A percentile compares a stretch with the other conserved stretches of the same genome.
Conservation (phyloP, 2,113 vertebrate species). For the Eulemur macaco region DNA sequence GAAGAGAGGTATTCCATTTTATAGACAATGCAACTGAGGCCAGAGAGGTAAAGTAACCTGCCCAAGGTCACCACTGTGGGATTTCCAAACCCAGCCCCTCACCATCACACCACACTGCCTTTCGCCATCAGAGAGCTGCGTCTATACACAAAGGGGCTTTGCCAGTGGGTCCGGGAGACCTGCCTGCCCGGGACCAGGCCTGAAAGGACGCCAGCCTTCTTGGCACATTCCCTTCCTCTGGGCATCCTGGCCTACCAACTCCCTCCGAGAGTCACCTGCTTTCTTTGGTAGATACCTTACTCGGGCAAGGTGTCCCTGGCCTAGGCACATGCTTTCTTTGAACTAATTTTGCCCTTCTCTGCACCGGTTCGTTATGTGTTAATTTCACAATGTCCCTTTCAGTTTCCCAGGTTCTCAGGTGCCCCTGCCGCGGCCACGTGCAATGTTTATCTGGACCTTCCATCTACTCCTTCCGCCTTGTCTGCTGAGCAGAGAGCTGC, state of each 20-base stretch:
- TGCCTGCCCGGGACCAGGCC: neutral
- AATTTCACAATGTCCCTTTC: neutral
- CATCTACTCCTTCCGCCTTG: neutral
- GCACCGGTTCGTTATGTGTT: neutral
- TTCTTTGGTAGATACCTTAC: neutral
- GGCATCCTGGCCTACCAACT: neutral
- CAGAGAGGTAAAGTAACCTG: neutral
- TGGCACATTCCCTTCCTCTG: neutral
- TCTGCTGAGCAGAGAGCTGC: neutral
- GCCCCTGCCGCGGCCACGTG: neutral
- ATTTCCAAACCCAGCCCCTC: neutral
- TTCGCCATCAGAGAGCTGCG: rapidly evolving
- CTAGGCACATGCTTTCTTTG: rapidly evolving
- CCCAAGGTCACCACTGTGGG: neutral
- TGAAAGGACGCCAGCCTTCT: neutral
- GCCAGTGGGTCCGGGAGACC: neutral
- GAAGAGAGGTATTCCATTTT: neutral
- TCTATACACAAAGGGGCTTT: neutral
- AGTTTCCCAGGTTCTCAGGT: neutral
- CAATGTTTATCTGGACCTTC: neutral
- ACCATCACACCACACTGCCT: neutral
- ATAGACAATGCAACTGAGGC: neutral
- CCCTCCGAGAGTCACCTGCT: neutral
- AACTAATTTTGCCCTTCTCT: neutral
- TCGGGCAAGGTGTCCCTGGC: neutral